A percentile compares a stretch with the other conserved stretches of the same genome.
Conservation (phyloP, 2,888 invertebrate species). For the Herminia tarsipennalis region DNA sequence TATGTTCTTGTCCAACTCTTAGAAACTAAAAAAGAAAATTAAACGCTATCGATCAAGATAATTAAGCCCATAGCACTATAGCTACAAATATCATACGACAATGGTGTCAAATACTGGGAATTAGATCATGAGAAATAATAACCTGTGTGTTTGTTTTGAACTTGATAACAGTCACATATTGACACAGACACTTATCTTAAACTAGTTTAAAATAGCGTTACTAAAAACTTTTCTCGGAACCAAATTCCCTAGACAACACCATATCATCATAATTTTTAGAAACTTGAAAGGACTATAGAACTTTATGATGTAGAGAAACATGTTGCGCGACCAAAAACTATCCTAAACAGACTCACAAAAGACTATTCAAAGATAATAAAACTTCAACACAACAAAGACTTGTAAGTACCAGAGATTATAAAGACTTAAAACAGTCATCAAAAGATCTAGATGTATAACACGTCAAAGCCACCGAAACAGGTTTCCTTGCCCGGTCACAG, state of each 20-base stretch:
- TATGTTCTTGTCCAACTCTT: too few species aligned
- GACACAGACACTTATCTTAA: background rate
- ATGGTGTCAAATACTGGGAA: conserved; percentile 9
- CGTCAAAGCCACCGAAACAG: conserved; percentile 37
- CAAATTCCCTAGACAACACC: too few species aligned
- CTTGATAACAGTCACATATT: conserved; percentile 4
- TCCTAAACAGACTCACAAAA: too few species aligned
- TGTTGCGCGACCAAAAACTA: too few species aligned
- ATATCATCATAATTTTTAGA: too few species aligned
- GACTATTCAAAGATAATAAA: background rate
- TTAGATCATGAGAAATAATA: conserved; percentile 7
- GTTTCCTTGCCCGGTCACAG: conserved; percentile 25
- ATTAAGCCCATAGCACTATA: too few species aligned
- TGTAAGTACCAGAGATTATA: background rate
- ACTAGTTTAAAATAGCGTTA: too few species aligned
- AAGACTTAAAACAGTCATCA: background rate
- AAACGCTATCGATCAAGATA: too few species aligned
- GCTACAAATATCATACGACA: background rate
- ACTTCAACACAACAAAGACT: background rate
- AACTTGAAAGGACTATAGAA: too few species aligned
- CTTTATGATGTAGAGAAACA: too few species aligned
- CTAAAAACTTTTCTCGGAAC: too few species aligned
- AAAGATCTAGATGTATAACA: conserved; percentile 23
- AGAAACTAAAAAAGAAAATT: too few species aligned
- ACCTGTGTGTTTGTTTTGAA: background rate